These are phyloP conservation scores for Pongo pygmaeus DNA, from an alignment of 2,113 vertebrate species.

Conservation along the genomic window DNA sequence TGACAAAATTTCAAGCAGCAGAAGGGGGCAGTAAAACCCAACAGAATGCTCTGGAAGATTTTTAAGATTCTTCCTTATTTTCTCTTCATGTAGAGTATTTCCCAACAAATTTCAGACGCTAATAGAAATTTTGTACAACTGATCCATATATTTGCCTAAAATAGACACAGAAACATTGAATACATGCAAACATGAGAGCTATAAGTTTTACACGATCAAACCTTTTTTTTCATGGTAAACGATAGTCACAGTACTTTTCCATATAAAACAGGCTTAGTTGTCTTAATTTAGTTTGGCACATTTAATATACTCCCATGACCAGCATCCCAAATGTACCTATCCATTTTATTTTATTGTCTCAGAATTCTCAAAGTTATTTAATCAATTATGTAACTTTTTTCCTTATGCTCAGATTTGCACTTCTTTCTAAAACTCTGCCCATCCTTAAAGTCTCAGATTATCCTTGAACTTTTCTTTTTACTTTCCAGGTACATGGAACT, in stretches of 20 bases:
- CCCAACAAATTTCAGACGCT: constrained; percentile 4
- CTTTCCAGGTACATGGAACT: background rate
- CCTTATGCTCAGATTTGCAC: background rate
- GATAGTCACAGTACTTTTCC: background rate
- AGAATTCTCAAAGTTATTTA: background rate
- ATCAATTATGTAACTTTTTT: background rate
- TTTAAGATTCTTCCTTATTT: background rate
- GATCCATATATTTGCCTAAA: background rate
- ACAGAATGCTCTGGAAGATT: constrained; percentile 1
- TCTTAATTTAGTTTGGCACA: background rate
- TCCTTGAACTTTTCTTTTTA: background rate
- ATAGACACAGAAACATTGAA: background rate
- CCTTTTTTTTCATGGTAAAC: background rate
- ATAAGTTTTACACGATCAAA: background rate
- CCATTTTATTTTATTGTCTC: background rate
- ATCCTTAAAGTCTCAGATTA: background rate
- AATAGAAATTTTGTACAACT: background rate
- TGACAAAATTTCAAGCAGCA: constrained; percentile 55
- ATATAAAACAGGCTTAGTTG: background rate
- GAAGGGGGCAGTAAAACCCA: constrained; percentile 73
- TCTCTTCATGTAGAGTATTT: background rate
- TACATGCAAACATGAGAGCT: background rate
- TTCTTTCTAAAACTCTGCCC: constrained; percentile 1
- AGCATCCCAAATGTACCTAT: background rate
- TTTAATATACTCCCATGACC: background rate